These are phyloP conservation scores for Coregonus sp. DNA, from an alignment of 2,797 vertebrate genomes.

Conservation along the genomic window DNA sequence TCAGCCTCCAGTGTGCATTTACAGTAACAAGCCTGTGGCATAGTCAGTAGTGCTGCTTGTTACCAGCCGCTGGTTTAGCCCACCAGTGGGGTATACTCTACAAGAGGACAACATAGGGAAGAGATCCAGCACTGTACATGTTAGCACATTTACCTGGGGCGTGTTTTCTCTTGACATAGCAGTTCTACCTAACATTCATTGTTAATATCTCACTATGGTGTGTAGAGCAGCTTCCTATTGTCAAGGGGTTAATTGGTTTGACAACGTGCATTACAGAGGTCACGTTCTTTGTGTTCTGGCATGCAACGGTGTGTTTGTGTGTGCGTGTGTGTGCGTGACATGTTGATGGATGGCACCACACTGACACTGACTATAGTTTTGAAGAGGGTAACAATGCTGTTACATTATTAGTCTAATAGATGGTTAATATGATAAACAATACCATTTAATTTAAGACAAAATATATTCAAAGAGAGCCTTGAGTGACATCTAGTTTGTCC, in stretches of 20 bases:
- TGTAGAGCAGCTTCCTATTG: too few relatives aligned
- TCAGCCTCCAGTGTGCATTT: too few relatives aligned
- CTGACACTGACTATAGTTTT: too few relatives aligned
- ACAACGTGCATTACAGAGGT: slow-evolving; percentile 42
- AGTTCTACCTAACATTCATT: slow-evolving; percentile 22
- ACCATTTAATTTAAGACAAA: too few relatives aligned
- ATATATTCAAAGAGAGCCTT: too few relatives aligned
- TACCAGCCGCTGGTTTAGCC: slow-evolving; percentile 4
- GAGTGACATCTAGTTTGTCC: too few relatives aligned
- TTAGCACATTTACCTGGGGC: neutral
- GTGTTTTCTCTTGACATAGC: slow-evolving; percentile 20
- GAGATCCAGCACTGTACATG: slow-evolving; percentile 27
- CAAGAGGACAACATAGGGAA: neutral
- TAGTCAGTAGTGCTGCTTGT: neutral
- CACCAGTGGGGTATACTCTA: too few relatives aligned
- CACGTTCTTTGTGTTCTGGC: slow-evolving; percentile 37
- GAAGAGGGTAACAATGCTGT: too few relatives aligned
- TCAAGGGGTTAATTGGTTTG: slow-evolving; percentile 42
- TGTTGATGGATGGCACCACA: slow-evolving; percentile 52
- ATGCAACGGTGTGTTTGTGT: slow-evolving; percentile 30
- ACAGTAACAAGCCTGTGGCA: too few relatives aligned
- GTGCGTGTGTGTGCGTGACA: slow-evolving; percentile 43
- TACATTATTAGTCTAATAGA: too few relatives aligned
- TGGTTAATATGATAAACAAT: too few relatives aligned
- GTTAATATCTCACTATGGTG: too few relatives aligned